phyloP scores from a whole-genome alignment of 2,888 invertebrate genomes.

The Hirtodrosophila duncani region DNA sequence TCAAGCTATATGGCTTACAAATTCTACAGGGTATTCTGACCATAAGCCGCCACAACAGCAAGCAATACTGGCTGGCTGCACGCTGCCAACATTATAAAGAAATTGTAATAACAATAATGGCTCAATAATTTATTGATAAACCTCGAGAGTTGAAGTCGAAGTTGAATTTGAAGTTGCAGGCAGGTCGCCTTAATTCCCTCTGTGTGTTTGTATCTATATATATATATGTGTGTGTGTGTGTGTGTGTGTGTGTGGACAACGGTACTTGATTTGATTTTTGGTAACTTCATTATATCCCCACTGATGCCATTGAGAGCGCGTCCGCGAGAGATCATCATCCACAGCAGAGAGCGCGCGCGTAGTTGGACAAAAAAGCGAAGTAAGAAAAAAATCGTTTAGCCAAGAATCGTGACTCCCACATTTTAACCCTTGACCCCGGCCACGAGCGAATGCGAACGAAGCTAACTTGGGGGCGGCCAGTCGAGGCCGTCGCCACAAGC shows the following conservation, averaged over 20 bases:
- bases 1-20: too few species aligned
- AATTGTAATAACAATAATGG: conserved; percentile 74
- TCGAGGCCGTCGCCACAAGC: conserved; percentile 28
- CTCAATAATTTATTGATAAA: conserved; percentile 74
- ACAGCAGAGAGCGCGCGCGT: conserved; percentile 43
- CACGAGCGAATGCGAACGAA: conserved; percentile 73
- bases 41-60: conserved; percentile 1
- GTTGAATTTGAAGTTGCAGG: conserved; percentile 45
- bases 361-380: conserved; percentile 31
- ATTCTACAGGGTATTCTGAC: conserved; percentile 24
- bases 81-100: conserved; percentile 72
- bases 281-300: conserved; percentile 74
- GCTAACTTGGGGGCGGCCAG: conserved; percentile 39
- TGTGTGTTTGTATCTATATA: conserved; percentile 36
- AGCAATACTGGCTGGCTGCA: conserved; percentile 34
- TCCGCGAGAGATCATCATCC: conserved; percentile 6
- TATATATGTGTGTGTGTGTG: conserved; percentile 24
- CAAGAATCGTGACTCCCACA: conserved; percentile 78
- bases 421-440: conserved; percentile 77
- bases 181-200: conserved; percentile 54
- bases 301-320: conserved; percentile 48
- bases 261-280: conserved; percentile 67
- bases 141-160: conserved; percentile 35
- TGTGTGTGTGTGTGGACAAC: conserved; percentile 53
- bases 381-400: conserved; percentile 34